Base-by-base conservation (phyloP, 2,113 vertebrate species). In the Xenopus laevis region DNA sequence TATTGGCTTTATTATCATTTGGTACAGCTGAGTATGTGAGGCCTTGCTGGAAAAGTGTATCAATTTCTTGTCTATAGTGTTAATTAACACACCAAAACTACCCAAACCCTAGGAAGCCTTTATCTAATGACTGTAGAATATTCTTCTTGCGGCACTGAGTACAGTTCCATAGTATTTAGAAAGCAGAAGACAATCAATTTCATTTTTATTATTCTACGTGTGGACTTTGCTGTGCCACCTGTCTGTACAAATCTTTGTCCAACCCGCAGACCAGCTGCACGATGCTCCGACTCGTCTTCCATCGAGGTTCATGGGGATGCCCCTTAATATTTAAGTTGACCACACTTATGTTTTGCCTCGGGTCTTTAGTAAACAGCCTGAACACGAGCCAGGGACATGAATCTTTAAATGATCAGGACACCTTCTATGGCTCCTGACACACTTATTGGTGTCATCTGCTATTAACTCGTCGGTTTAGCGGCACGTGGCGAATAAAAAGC, bases 381-480 rank as follows among this genome's bases (percentile, higher is more conserved):
- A 50, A 67, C 67, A 33, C 30, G 64, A 67, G 63, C 53, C 15
- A 55, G 8, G 18, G 65, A 47, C 57, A 75, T 68, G 57, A 75
- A 68, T 75, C 21, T 62, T 68, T 75, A 75, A 68, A 61, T 59
- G 57, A 21, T 21, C 33, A 7, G 3, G 21, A 27, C 21, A 40
- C 20, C 12, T 50, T 71, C 47, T n/a, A 71, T 13, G 68, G 21
- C 59, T 21, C 18, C 17, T 62, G 44, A 7, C 4, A 7, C 33
- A 11, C 69, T 27, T 60, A 30, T 46, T 7, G 40, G 40, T 50
- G 58, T 62, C 40, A 71, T 44, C 18, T 46, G 40, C 65, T 47
- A 59, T 74, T n/a, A 74, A 60, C 52, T 44, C 17, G 15, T 6
- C n/a, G 44, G 45, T 67, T 45, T 23, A 16, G 44, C 4, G 21